Base-by-base conservation (phyloP, 2,113 vertebrate genomes). In the Stomatorhinus ivindoensis region DNA sequence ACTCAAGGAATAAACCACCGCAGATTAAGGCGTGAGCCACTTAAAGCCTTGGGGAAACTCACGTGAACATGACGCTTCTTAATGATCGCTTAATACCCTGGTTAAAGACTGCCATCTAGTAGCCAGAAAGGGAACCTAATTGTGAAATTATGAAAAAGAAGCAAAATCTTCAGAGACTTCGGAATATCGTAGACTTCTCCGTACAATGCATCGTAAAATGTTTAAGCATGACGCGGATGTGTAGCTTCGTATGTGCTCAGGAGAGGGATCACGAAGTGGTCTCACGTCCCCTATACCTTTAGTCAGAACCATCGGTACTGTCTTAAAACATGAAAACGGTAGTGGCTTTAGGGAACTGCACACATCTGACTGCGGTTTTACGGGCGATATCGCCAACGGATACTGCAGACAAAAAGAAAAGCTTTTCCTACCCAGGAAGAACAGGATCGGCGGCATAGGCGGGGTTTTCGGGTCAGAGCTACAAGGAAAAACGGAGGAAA, bases 391-490 rank as follows among this genome's bases (percentile, higher is more conserved):
- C 44, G n/a, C 8, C 44, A n/a, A 17, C 17, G 42, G 7, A 83
- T 44, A 42, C 35, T 3, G 15, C 51, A 39, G 88, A 46, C 31
- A 44, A 7, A 17, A 1, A 65, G 50, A 44, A 82, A 82, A 24
- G 21, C 88, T 21, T 58, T 89, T 83, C 48, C 65, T 27, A 24
- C 48, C 9, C 50, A 0, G 50, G 53, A 58, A 50, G 19, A 39
- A 51, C 31, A 7, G 50, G 42, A 84, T 61, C 88, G 5, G 55
- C 50, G 76, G 55, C 50, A 39, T 48, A 89, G 88, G 88, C 50
- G 88, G 76, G 24, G 88, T 89, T 89, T 61, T 17, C n/a, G 11
- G 69, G 88, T 84, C 80, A 89, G 65, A 84, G 53, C 44, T 89
- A 61, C 39, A 39, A 3, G 2, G 13, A 17, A 47, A 76, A 51